phyloP scores from a whole-genome alignment of 2,113 vertebrate species.

The Eclectus roratus region DNA sequence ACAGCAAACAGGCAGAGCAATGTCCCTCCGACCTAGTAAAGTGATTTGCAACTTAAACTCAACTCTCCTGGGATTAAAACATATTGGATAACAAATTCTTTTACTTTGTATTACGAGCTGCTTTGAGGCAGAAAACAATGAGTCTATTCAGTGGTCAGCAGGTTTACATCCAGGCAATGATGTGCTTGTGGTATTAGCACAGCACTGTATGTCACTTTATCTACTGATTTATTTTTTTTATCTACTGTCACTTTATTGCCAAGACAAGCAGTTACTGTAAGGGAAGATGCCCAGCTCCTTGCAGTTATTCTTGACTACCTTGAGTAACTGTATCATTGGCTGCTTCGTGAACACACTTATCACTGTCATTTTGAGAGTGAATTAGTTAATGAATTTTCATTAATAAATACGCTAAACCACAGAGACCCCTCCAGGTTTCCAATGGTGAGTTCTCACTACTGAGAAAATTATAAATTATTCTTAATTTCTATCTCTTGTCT shows the following conservation, averaged over 20 bases:
- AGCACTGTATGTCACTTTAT: background rate
- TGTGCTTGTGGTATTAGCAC: background rate
- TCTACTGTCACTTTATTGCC: background rate
- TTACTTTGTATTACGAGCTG: background rate
- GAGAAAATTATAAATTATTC: background rate
- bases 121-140: background rate
- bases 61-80: background rate
- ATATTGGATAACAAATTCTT: background rate
- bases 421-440: background rate
- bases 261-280: background rate
- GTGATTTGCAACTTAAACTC: background rate
- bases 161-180: background rate
- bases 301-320: background rate
- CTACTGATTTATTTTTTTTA: background rate
- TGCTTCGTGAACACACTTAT: background rate
- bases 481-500: background rate
- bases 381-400: background rate
- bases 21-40: background rate
- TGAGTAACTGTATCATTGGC: background rate
- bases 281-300: background rate
- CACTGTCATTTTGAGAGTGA: background rate
- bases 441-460: background rate
- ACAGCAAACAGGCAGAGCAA: background rate
- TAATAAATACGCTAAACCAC: background rate
- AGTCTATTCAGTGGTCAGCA: background rate